These are phyloP conservation scores for Conger conger DNA, from an alignment of 2,113 vertebrate genomes.

Conservation along the genomic window DNA sequence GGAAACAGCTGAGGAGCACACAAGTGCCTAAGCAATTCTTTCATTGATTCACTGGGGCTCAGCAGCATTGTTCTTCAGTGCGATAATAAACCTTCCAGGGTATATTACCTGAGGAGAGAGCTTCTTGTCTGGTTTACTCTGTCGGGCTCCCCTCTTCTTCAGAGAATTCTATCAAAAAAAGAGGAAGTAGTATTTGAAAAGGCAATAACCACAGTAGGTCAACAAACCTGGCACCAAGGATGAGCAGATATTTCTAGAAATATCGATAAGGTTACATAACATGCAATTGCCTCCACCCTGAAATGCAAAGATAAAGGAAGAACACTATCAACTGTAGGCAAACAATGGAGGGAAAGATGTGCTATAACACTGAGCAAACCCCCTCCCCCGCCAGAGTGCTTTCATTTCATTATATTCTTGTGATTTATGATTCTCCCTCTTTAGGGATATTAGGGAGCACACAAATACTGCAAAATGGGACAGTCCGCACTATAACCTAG, in stretches of 20 bases:
- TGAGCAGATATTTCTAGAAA: constrained; percentile 25
- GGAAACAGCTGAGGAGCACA: constrained; percentile 13
- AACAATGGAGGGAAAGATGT: not conserved
- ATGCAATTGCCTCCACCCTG: constrained; percentile 27
- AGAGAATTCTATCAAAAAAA: constrained; percentile 79
- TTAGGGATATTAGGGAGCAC: not conserved
- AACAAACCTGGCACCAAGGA: constrained; percentile 8
- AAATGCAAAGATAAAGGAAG: constrained; percentile 13
- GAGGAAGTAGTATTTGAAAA: constrained; percentile 12
- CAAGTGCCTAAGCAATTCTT: constrained; percentile 15
- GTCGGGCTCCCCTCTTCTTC: constrained; percentile 87
- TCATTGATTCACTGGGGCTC: constrained; percentile 38
- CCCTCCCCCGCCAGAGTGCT: not conserved
- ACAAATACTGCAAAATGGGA: constrained; percentile 15
- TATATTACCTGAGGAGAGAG: constrained; percentile 78
- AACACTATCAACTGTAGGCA: not conserved
- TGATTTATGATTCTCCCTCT: constrained; percentile 47
- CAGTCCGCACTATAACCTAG: constrained; percentile 49
- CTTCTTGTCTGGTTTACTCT: constrained; percentile 92
- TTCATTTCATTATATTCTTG: constrained; percentile 43
- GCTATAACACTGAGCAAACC: not conserved
- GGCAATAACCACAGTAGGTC: not conserved
- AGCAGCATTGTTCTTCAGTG: not conserved
- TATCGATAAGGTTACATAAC: constrained; percentile 18
- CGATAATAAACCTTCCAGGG: constrained; percentile 4